Base-by-base conservation (phyloP, 1,140 invertebrate species). In the Acromyrmex echinatior region DNA sequence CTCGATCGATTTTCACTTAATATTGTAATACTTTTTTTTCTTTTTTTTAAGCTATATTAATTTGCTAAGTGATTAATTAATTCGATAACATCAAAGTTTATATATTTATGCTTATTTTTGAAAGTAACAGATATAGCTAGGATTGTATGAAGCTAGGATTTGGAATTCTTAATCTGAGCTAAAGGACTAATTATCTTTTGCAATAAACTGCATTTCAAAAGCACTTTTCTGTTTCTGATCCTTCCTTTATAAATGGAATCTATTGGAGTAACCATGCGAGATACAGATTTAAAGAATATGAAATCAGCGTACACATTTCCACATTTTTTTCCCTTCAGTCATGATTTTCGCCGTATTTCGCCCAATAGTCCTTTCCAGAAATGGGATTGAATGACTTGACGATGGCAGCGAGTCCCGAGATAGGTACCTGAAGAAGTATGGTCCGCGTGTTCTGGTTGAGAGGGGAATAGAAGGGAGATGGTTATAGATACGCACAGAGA, bases 341-440 rank as follows among this genome's bases (percentile, higher is more conserved):
- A 18, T 18, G 31, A 5, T 70, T 53, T 53, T 45, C 62, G n/a
- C 1, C 21, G 7, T 71, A 62, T 82, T 49, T 82, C 28, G 21
- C 31, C 25, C 53, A 21, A 39, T 81, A 81, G 35, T 62, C 25
- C 25, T 49, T 60, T 51, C 3, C 39, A 76, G 62, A 63, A 45
- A n/a, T 39, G n/a, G 12, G 76, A 56, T 51, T 86, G 60, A 31
- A 90, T 79, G 49, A 86, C 80, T 90, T 79, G 73, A 35, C 51
- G 66, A 45, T 79, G 74, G 35, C 39, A 71, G 39, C 68, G 68
- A 60, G 62, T 56, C 31, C 39, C 74, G 63, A 74, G 71, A 58
- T 86, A 71, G 88, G 79, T 87, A 90, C 39, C 86, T 65, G 62
- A 86, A 86, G 88, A 80, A 81, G 88, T 86, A 78, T 70, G 86